Percentiles rank a stretch among this genome's conserved stretches.
Conservation (phyloP, 2,113 vertebrate genomes). For the Pogona vitticeps region DNA sequence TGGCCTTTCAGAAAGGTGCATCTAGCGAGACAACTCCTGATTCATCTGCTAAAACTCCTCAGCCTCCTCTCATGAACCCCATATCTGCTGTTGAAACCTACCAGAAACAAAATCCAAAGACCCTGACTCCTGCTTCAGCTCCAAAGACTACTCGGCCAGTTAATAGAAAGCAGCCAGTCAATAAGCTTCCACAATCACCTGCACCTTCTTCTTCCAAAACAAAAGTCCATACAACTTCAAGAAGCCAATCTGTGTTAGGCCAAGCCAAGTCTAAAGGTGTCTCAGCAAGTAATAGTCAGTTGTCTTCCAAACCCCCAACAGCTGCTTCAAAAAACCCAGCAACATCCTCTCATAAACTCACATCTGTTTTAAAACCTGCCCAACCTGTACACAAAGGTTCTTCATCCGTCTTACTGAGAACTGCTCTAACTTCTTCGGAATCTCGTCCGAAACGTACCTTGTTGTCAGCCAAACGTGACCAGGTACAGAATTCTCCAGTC, state of each 20-base stretch:
- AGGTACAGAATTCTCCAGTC: slow-evolving; percentile 26
- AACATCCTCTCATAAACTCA: not conserved
- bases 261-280: slow-evolving; percentile 62
- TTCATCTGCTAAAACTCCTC: slow-evolving; percentile 60
- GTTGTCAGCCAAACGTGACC: slow-evolving; percentile 67
- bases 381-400: slow-evolving; percentile 53
- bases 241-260: slow-evolving; percentile 6
- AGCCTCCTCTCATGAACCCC: slow-evolving; percentile 88
- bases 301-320: slow-evolving; percentile 58
- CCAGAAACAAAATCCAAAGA: slow-evolving; percentile 75
- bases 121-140: slow-evolving; percentile 21
- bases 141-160: not conserved
- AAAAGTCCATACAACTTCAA: slow-evolving; percentile 4
- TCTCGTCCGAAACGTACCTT: slow-evolving; percentile 76
- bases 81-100: slow-evolving; percentile 83
- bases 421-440: slow-evolving; percentile 72
- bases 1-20: slow-evolving; percentile 91
- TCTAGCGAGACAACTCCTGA: slow-evolving; percentile 68
- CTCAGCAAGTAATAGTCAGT: slow-evolving; percentile 28
- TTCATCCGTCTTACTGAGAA: slow-evolving; percentile 54
- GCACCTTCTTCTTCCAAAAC: slow-evolving; percentile 68
- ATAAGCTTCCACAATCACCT: slow-evolving; percentile 67
- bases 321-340: slow-evolving; percentile 56
- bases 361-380: slow-evolving; percentile 54
- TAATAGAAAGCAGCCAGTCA: slow-evolving; percentile 64